These are phyloP conservation scores for Leptobrachium ailaonicum DNA, from an alignment of 2,113 vertebrate species.

Conservation along the genomic window DNA sequence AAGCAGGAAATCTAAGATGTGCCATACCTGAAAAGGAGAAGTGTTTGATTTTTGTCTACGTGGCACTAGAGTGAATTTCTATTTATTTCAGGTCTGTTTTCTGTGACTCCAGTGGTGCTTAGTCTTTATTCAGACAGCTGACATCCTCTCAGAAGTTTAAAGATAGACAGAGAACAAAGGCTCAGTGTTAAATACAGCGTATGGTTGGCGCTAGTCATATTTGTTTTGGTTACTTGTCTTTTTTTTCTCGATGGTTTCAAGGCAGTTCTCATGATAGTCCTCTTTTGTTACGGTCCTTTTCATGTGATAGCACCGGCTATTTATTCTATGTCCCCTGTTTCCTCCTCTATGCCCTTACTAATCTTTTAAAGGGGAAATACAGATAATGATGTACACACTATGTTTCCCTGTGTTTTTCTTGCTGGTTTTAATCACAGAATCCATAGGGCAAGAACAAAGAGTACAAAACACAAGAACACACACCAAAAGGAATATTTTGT, in stretches of 20 bases:
- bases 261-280: not conserved
- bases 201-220: not conserved
- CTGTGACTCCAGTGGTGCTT: not conserved
- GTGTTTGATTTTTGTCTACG: too few relatives aligned
- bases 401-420: too few relatives aligned
- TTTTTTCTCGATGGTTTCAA: not conserved
- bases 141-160: not conserved
- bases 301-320: not conserved
- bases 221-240: not conserved
- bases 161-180: not conserved
- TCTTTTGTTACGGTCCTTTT: not conserved
- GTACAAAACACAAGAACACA: too few relatives aligned
- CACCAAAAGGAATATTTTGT: too few relatives aligned
- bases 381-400: not conserved
- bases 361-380: not conserved
- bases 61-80: too few relatives aligned
- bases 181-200: not conserved
- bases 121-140: conserved; percentile 1
- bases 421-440: too few relatives aligned
- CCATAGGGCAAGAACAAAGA: too few relatives aligned
- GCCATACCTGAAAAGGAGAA: too few relatives aligned
- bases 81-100: not conserved
- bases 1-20: too few relatives aligned
- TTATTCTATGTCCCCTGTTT: not conserved
- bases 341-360: not conserved